These are phyloP conservation scores for Adelges cooleyi DNA, from an alignment of 1,140 invertebrate species.

Conservation along the genomic window DNA sequence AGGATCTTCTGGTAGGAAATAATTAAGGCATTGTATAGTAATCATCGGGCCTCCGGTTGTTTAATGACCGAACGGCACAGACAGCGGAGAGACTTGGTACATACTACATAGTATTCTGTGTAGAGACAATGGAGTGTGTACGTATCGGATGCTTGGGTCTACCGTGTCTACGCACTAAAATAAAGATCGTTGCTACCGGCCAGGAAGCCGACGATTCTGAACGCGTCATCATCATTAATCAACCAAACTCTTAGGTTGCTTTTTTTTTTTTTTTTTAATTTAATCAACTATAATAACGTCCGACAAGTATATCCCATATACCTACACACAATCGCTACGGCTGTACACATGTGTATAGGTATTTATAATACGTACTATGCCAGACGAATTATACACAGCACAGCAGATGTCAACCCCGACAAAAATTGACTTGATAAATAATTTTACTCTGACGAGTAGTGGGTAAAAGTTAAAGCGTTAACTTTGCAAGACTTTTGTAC, in stretches of 20 bases:
- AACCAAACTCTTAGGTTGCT: not conserved
- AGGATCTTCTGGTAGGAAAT: not conserved
- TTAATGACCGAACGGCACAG: constrained; percentile 6
- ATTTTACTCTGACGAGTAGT: too few species aligned
- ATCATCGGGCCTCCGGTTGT: constrained; percentile 27
- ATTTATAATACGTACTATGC: not conserved
- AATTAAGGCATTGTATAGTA: constrained; percentile 28
- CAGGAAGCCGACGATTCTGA: constrained; percentile 26
- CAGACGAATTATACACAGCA: not conserved
- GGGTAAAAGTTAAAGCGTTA: too few species aligned
- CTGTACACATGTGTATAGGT: not conserved
- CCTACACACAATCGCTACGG: not conserved
- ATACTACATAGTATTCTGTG: too few species aligned
- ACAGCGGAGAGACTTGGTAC: not conserved
- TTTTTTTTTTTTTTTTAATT: too few species aligned
- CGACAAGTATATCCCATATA: not conserved
- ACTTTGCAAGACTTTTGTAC: too few species aligned
- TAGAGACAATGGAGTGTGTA: not conserved
- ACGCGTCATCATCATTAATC: constrained; percentile 28
- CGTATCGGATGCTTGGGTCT: not conserved
- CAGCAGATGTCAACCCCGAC: too few species aligned
- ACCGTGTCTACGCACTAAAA: not conserved
- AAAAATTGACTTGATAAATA: too few species aligned
- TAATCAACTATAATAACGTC: constrained; percentile 24
- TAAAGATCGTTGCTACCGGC: constrained; percentile 25